Percentiles rank a stretch among this genome's conserved stretches.
Conservation (phyloP, 2,888 invertebrate genomes). For the Leucozona laternaria region DNA sequence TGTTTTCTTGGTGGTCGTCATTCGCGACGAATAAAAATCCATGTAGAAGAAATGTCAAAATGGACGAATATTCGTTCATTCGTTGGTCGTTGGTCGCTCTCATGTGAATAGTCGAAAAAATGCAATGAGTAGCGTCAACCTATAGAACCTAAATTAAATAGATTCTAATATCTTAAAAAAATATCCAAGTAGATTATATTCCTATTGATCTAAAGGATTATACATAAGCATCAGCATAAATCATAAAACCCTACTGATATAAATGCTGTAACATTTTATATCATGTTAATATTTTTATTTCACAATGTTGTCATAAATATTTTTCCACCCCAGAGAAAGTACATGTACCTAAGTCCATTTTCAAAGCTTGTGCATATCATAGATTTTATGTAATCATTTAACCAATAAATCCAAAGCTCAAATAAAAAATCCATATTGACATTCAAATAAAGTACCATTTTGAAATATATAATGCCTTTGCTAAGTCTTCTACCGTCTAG, state of each 20-base stretch:
- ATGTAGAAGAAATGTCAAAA: too few species aligned
- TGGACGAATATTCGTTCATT: too few species aligned
- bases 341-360: neutral
- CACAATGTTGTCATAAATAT: slow-evolving; percentile 2
- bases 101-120: too few species aligned
- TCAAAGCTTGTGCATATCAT: slow-evolving; percentile 1
- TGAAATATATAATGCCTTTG: slow-evolving; percentile 26
- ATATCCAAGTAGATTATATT: too few species aligned
- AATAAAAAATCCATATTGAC: slow-evolving; percentile 34
- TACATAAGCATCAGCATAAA: neutral
- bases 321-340: neutral
- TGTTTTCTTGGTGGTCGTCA: too few species aligned
- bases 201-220: neutral
- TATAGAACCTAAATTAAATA: too few species aligned
- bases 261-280: neutral
- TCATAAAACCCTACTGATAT: neutral
- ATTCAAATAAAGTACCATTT: slow-evolving; percentile 63
- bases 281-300: neutral
- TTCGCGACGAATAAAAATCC: too few species aligned
- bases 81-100: too few species aligned
- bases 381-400: slow-evolving; percentile 30
- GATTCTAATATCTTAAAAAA: too few species aligned
- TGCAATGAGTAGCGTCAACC: too few species aligned
- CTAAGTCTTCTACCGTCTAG: neutral
- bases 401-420: neutral